These are phyloP conservation scores for Meloidogyne exigua DNA, from an alignment of 1,140 invertebrate genomes.

Conservation along the genomic window DNA sequence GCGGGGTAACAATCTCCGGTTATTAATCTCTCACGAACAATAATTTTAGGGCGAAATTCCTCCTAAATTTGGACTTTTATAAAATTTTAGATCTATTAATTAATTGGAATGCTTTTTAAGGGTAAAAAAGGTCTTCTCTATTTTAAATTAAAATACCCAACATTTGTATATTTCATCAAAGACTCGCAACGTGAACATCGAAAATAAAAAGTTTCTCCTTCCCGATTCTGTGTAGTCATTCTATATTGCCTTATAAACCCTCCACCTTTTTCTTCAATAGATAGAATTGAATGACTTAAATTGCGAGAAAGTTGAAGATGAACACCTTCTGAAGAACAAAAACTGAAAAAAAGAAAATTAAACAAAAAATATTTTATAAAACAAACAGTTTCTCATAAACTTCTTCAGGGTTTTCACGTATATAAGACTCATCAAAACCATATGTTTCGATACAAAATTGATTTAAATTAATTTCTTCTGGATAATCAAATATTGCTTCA, in stretches of 20 bases:
- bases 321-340: constrained; percentile 28
- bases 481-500: neutral
- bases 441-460: constrained; percentile 35
- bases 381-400: constrained; percentile 27
- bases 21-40: constrained; percentile 33
- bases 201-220: constrained; percentile 40
- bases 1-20: constrained; percentile 33
- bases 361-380: neutral
- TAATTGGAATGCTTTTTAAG: neutral
- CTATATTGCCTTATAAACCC: constrained; percentile 33
- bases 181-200: constrained; percentile 44
- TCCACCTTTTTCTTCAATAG: constrained; percentile 28
- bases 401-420: constrained; percentile 24
- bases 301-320: constrained; percentile 44
- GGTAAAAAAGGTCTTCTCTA: too few relatives aligned
- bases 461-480: constrained; percentile 10
- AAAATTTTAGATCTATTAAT: neutral
- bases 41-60: constrained; percentile 34
- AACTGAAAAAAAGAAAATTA: constrained; percentile 1
- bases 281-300: constrained; percentile 39
- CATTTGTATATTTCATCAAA: constrained; percentile 35
- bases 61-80: constrained; percentile 8
- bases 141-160: neutral
- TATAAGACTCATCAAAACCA: constrained; percentile 30
- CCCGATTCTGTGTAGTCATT: constrained; percentile 41